These are phyloP conservation scores for Phortica okadai DNA, from an alignment of 2,888 invertebrate species.

Conservation along the genomic window DNA sequence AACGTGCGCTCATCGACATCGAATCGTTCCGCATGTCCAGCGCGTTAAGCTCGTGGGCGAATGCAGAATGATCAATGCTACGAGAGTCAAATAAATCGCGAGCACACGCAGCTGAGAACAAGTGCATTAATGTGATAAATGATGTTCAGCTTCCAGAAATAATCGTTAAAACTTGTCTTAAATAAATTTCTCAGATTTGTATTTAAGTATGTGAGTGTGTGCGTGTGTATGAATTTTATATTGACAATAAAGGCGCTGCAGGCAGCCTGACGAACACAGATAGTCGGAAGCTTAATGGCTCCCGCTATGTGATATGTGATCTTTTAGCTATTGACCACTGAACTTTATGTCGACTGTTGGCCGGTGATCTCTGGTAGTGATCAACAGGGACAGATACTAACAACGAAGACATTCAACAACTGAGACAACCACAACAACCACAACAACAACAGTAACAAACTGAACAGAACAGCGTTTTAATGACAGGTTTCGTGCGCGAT, in stretches of 20 bases:
- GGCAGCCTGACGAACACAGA: neutral
- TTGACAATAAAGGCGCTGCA: conserved; percentile 13
- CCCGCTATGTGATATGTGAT: conserved; percentile 14
- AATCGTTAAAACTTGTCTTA: neutral
- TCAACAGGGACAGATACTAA: neutral
- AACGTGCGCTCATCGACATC: neutral
- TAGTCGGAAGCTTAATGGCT: conserved; percentile 8
- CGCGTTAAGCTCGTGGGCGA: neutral
- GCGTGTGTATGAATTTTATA: neutral
- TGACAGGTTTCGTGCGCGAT: conserved; percentile 50
- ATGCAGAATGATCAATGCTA: neutral
- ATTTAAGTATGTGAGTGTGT: neutral
- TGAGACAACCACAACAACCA: neutral
- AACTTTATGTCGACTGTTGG: conserved; percentile 18
- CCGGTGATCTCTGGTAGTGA: neutral
- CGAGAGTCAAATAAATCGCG: neutral
- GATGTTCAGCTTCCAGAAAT: conserved; percentile 22
- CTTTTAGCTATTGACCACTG: conserved; percentile 21
- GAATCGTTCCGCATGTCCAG: neutral
- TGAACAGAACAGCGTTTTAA: conserved; percentile 26
- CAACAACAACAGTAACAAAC: neutral
- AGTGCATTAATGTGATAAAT: conserved; percentile 23
- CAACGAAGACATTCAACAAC: neutral
- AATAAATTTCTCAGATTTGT: neutral
- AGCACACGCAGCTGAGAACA: neutral